Percentiles rank a stretch among this genome's conserved stretches.
Evolutionary conservation across 2,888 invertebrate species (phyloP).

Genomic region (Ormyrus thymus): DNA sequence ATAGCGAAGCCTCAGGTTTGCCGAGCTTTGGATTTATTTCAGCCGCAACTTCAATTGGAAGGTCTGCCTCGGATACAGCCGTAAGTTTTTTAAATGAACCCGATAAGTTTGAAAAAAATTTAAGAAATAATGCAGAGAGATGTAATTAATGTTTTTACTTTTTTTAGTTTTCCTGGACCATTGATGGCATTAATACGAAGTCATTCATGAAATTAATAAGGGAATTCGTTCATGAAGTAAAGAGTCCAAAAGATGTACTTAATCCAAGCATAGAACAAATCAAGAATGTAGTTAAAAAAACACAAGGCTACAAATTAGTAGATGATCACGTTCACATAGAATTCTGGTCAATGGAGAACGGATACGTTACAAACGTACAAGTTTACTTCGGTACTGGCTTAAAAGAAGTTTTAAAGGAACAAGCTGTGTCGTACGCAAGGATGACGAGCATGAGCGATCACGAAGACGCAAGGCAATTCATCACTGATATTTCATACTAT

Average conservation of each 20-base stretch:
- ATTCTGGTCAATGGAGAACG: conserved; percentile 57
- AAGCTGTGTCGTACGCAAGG: not conserved
- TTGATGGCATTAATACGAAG: conserved; percentile 58
- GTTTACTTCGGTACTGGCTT: conserved; percentile 28
- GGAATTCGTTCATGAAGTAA: not conserved
- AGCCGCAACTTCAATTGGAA: conserved; percentile 58
- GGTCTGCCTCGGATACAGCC: conserved; percentile 9
- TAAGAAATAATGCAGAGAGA: no score
- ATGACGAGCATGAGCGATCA: no score
- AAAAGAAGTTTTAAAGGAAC: conserved; percentile 15
- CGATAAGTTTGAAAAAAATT: no score
- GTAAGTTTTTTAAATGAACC: no score
- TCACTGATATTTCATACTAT: conserved; percentile 55
- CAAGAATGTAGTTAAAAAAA: conserved; percentile 54
- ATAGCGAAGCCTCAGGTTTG: conserved; percentile 68
- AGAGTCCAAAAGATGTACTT: not conserved
- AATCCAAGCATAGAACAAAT: conserved; percentile 51
- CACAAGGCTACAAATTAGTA: conserved; percentile 17
- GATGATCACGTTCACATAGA: conserved; percentile 61
- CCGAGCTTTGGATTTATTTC: conserved; percentile 67
- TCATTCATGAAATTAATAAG: conserved; percentile 27
- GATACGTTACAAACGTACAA: conserved; percentile 37
- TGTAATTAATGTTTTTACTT: not conserved
- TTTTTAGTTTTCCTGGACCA: conserved; percentile 60
- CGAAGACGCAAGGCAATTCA: no score